Base-by-base conservation (phyloP, 2,113 vertebrate species). In the Balaeniceps rex region DNA sequence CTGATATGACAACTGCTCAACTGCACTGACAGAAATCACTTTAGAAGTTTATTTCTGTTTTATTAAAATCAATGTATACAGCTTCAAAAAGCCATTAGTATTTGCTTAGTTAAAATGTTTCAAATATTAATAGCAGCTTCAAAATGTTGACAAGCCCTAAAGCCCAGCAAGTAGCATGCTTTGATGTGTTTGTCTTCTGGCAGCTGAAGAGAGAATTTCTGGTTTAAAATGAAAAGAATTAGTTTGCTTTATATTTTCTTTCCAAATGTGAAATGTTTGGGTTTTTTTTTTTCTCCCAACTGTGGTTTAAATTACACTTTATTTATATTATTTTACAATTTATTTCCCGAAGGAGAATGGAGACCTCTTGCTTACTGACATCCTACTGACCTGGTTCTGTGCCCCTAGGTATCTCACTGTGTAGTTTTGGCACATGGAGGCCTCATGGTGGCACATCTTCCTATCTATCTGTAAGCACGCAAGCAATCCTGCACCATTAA, bases 111-210 rank as follows among this genome's bases (percentile, higher is more conserved):
- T 76, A 91, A 91, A 94, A 38, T 29, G 36, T 69, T 89, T 96
- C 87, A 79, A 76, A 82, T 95, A 91, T 85, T 94, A 95, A 96
- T 57, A 79, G 74, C 66, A 77, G 70, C 91, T 90, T 72, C 78
- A 69, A 83, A 93, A 85, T 91, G 87, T 83, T 93, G 54, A 93
- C 75, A 94, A 83, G 44, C 65, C 84, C 70, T 89, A 72, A 65
- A 91, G 42, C 82, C 81, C 92, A 90, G 89, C 84, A 95, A 96
- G 66, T 77, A 93, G 69, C 22, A n/a, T 33, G 44, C 69, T 96
- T 91, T 91, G 82, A 96, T 83, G 36, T 90, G 66, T 94, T 93
- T 93, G 70, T 91, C 71, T 93, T 90, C 93, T 85, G 81, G 90
- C 78, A 96, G 66, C 69, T 54, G 46, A 80, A 90, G 78, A 89